A percentile compares a stretch with the other conserved stretches of the same genome.
Conservation (phyloP, 2,113 vertebrate genomes). For the Pelusios castaneus region DNA sequence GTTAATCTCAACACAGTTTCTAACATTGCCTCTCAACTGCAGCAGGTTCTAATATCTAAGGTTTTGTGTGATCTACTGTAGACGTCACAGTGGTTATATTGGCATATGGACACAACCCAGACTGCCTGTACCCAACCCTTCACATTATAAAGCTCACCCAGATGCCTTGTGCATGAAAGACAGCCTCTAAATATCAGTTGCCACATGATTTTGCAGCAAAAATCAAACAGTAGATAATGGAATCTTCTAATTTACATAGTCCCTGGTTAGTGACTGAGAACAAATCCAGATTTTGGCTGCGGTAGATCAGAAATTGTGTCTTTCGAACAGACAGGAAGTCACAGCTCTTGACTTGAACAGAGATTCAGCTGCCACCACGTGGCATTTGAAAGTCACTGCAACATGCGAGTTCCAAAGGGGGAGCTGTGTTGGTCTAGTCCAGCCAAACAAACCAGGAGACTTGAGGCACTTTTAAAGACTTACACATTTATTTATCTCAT, state of each 20-base stretch:
- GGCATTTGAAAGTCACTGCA: not conserved
- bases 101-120: not conserved
- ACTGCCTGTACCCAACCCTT: not conserved
- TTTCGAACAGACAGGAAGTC: slow-evolving; percentile 33
- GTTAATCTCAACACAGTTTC: not conserved
- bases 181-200: not conserved
- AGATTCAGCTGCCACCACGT: not conserved
- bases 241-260: not conserved
- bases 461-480: no score
- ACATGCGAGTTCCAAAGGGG: no score
- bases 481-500: no score
- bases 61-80: not conserved
- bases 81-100: not conserved
- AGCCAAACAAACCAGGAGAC: no score
- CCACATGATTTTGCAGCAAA: not conserved
- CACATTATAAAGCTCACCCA: not conserved
- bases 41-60: not conserved
- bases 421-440: no score
- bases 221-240: not conserved
- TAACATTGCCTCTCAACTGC: not conserved
- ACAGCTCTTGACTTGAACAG: not conserved
- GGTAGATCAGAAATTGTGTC: not conserved
- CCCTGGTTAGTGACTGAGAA: not conserved
- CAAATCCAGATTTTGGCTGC: not conserved
- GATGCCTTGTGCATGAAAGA: not conserved